Evolutionary conservation across 1,140 invertebrate species (phyloP), one percentile per base, ranked within the genome.

Genomic region (Lordiphosa clarofinis): DNA sequence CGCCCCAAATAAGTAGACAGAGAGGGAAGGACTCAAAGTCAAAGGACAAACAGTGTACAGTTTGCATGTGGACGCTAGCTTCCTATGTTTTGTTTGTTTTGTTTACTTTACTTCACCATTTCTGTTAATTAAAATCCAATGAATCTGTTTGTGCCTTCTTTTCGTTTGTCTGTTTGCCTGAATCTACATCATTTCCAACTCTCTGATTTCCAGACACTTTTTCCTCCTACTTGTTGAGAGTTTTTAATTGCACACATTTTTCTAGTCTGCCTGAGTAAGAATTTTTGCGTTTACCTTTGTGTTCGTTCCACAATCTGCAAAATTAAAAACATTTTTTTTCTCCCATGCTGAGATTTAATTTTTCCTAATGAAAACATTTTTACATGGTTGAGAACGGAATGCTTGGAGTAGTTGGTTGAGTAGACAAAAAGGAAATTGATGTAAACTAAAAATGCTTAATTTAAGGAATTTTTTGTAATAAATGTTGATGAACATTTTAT

Each of bases 41-140:
- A 31, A 46, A 28, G 24, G 43, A 31, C 43, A 46, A 46, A 46
- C 24, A 46, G 24, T 28, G 40, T 36, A 56, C 36, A 36, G 66
- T 49, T 54, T 71, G 56, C 37, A 31, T 52, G 42, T 64, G 53
- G 53, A 36, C 39, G 12, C 15, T 40, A 28, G 13, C 55, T 60
- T 46, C n/a, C 46, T 12, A 24, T 15, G 6, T 54, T 43, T 33
- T 11, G 13, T 50, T 47, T 21, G 21, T 21, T 55, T 44, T 64
- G n/a, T 47, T 31, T 24, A n/a, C 8, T 24, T 55, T 24, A 52
- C 38, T 55, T 57, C 50, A 44, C 61, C 9, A 47, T 59, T 58
- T 49, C 42, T 76, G 48, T 82, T 81, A 82, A 81, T 81, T 81
- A 81, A 81, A 81, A 75, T 82, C 67, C 56, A 68, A 81, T 75